These are phyloP conservation scores for Gisinianus flammeolus DNA, from an alignment of 2,888 invertebrate species.

Conservation along the genomic window DNA sequence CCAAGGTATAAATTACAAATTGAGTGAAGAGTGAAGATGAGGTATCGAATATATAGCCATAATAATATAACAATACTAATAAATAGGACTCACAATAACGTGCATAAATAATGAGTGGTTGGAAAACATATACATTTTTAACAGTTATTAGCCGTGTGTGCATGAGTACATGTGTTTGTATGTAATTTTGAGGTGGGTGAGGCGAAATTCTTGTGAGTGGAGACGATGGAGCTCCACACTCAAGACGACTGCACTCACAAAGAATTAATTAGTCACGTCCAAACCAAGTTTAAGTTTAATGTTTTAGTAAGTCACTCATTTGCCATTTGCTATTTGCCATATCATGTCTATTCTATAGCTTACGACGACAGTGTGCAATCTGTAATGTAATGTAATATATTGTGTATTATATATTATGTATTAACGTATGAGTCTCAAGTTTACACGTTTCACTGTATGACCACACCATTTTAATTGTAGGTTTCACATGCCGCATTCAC, in stretches of 20 bases:
- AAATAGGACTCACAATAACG: not conserved
- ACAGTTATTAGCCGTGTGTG: not conserved
- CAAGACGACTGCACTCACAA: not conserved
- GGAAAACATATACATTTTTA: not conserved
- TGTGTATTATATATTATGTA: no score
- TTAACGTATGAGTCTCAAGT: no score
- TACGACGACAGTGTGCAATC: no score
- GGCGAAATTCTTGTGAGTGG: not conserved
- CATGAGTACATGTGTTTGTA: not conserved
- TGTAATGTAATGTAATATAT: no score
- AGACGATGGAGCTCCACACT: not conserved
- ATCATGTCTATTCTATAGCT: no score
- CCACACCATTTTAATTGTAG: no score
- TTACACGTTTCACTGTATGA: no score
- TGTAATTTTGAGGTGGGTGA: not conserved
- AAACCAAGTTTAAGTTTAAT: slow-evolving; percentile 28
- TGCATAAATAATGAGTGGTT: not conserved
- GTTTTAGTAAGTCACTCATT: slow-evolving; percentile 5
- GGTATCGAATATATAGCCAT: not conserved
- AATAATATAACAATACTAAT: not conserved
- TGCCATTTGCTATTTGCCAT: no score
- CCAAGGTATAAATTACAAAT: slow-evolving; percentile 15
- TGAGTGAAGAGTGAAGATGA: not conserved
- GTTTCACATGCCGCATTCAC: no score
- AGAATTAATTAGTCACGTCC: slow-evolving; percentile 31